Conservation (phyloP, 23 tunicate species). For the Halocynthia roretzi region DNA sequence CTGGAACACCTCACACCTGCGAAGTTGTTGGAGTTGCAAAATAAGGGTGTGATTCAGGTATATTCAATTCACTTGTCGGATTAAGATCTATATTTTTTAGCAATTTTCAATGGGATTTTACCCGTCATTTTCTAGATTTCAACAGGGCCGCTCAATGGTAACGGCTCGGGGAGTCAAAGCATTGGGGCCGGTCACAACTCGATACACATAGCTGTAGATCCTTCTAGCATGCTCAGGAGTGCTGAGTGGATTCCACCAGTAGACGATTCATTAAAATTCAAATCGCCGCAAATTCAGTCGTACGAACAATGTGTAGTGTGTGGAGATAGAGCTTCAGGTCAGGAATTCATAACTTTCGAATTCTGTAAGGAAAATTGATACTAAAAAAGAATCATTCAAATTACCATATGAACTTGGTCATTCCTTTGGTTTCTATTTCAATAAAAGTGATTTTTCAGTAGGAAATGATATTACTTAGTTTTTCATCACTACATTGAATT, state of each 20-base stretch:
- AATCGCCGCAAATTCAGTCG: not conserved
- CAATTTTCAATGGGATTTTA: not conserved
- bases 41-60: slow-evolving; percentile 74
- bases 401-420: too few species aligned
- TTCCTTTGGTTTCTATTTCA: too few species aligned
- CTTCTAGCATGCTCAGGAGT: slow-evolving; percentile 5
- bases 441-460: not conserved
- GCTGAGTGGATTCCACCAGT: not conserved
- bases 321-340: slow-evolving; percentile 88
- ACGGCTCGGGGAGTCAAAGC: slow-evolving; percentile 16
- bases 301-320: slow-evolving; percentile 79
- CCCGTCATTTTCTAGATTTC: slow-evolving; percentile 8
- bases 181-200: slow-evolving; percentile 17
- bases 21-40: slow-evolving; percentile 57
- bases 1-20: slow-evolving; percentile 75
- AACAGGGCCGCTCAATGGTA: slow-evolving; percentile 24
- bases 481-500: not conserved
- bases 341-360: not conserved
- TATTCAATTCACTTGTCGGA: not conserved
- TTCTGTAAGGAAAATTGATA: too few species aligned
- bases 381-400: too few species aligned
- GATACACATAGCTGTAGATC: slow-evolving; percentile 42
- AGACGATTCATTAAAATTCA: not conserved
- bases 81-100: not conserved
- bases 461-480: not conserved